phyloP scores from a whole-genome alignment of 1,140 invertebrate species.

The Latrodectus geometricus region DNA sequence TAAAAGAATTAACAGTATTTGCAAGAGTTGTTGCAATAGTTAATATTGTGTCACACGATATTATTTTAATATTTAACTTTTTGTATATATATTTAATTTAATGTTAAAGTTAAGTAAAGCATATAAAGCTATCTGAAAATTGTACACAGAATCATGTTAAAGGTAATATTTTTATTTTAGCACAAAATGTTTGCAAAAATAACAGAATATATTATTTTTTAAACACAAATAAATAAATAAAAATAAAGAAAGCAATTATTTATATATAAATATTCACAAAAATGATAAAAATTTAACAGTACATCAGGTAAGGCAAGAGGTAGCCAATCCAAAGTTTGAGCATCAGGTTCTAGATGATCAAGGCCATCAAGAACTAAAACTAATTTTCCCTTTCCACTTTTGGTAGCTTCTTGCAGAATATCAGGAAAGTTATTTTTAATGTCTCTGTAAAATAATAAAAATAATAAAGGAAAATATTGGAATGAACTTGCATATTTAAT shows the following conservation, averaged over 20 bases:
- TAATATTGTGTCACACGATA: no score
- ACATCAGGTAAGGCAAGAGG: constrained; percentile 66
- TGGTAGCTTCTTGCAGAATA: constrained; percentile 55
- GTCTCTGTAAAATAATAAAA: constrained; percentile 25
- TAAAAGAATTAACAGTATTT: no score
- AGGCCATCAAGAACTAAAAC: constrained; percentile 51
- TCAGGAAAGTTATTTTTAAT: constrained; percentile 46
- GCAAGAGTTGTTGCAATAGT: no score
- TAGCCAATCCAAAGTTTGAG: constrained; percentile 55
- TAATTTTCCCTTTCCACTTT: neutral
- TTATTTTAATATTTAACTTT: no score
- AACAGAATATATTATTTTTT: neutral
- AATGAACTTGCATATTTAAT: neutral
- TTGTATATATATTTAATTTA: no score
- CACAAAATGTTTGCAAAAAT: no score
- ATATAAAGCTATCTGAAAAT: no score
- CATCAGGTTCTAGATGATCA: constrained; percentile 48
- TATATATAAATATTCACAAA: neutral
- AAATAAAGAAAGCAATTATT: neutral
- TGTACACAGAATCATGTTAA: no score
- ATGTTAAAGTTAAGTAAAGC: no score
- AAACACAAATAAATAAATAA: neutral
- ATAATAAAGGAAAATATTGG: neutral
- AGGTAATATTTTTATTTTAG: no score
- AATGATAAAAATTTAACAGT: constrained; percentile 47